phyloP scores from a whole-genome alignment of 2,797 vertebrate genomes.

The Brotogeris chrysoptera region DNA sequence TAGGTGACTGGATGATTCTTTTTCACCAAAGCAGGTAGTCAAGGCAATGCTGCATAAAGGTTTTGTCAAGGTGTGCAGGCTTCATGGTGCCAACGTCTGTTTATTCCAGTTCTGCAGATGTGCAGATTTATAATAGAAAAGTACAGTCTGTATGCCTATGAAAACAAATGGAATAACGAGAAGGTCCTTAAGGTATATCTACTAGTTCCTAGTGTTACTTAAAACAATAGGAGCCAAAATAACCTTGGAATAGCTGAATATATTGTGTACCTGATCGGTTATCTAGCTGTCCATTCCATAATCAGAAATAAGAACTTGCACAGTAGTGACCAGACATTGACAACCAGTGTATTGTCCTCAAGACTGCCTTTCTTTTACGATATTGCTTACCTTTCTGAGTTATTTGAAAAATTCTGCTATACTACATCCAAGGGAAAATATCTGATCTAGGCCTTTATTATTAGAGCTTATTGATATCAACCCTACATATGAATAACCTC shows the following conservation, averaged over 20 bases:
- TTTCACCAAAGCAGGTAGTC: not conserved
- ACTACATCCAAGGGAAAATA: not conserved
- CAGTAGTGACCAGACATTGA: not conserved
- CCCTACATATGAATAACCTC: not conserved
- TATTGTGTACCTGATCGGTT: not conserved
- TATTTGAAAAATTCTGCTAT: not conserved
- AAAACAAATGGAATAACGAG: not conserved
- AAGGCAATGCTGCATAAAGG: not conserved
- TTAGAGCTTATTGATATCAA: not conserved
- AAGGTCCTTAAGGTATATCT: not conserved
- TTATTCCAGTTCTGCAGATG: not conserved
- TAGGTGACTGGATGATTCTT: not conserved
- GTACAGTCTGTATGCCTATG: not conserved
- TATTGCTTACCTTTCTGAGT: not conserved
- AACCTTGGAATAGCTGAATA: not conserved
- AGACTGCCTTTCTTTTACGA: not conserved
- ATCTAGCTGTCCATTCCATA: not conserved
- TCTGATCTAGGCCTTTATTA: not conserved
- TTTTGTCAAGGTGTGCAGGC: not conserved
- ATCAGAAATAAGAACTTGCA: not conserved
- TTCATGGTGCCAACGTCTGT: not conserved
- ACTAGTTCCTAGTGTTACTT: not conserved
- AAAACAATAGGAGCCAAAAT: not conserved
- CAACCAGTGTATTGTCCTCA: not conserved
- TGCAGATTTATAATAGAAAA: not conserved